Base-by-base conservation (phyloP, 2,888 invertebrate genomes). In the Macaria notata region DNA sequence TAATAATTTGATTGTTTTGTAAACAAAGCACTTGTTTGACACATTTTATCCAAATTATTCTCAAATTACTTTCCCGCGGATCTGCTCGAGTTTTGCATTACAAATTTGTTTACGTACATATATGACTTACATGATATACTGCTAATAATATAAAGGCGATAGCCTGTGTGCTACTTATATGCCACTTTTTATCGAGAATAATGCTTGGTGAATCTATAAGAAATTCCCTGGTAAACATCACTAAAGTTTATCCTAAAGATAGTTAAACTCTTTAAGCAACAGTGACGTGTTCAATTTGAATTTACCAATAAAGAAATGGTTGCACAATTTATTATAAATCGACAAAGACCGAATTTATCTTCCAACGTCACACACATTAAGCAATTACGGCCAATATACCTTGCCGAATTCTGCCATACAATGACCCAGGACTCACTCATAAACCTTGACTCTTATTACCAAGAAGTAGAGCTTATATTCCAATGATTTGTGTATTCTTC, bases 311-410 rank as follows among this genome's bases (percentile, higher is more conserved):
- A 41, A 41, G 8, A 5, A 41, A 41, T n/a, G 9, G n/a, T n/a
- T n/a, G 41, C 41, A 41, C 49, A 7, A 53, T 53, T 42, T 49
- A 76, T 70, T 73, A 65, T 59, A 58, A 70, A 78, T 71, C 68
- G 60, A 64, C 66, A 64, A 49, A 61, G 55, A 53, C 48, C 61
- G 53, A 62, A 58, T 55, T 62, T 57, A 38, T 50, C 43, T 42
- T 33, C 31, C 55, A 9, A 75, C 76, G 68, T 79, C 82, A 81
- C 72, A 73, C 72, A 80, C 73, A 84, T 83, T 82, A 81, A 82
- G 76, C 84, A 85, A 88, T 88, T 86, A 86, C 81, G 76, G 70
- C 75, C 85, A 86, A 86, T 82, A 71, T 72, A 71, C 70, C 65
- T 73, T 71, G 70, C 67, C 75, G 71, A 74, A 79, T 76, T 68